Conservation (phyloP, 1,140 invertebrate genomes). For the Megalonaias nervosa region DNA sequence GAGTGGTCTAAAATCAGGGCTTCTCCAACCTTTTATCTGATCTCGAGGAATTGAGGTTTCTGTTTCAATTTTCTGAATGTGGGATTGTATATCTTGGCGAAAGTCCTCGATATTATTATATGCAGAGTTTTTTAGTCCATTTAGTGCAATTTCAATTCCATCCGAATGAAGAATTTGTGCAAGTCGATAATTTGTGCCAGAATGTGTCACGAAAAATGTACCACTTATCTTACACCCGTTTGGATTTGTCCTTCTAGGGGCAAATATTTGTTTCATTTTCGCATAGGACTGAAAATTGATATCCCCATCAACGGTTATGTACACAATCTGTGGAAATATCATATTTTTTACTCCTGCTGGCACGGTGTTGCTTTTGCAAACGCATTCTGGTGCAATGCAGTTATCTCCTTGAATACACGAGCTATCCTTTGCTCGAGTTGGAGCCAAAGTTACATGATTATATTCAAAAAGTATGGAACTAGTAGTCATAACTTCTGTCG, state of each 20-base stretch:
- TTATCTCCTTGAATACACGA: conserved; percentile 45
- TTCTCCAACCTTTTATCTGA: conserved; percentile 45
- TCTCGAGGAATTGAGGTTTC: conserved; percentile 1
- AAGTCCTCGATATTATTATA: conserved; percentile 21
- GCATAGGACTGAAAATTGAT: conserved; percentile 46
- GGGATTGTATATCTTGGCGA: conserved; percentile 24
- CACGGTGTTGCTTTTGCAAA: conserved; percentile 33
- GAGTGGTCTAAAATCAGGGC: conserved; percentile 31
- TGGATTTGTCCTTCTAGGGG: conserved; percentile 38
- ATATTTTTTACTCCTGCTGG: conserved; percentile 29
- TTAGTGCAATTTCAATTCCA: conserved; percentile 17
- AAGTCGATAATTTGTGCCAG: conserved; percentile 41
- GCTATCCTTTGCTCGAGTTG: not conserved
- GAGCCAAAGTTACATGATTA: not conserved
- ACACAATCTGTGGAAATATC: conserved; percentile 51
- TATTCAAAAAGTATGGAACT: not conserved
- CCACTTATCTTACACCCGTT: conserved; percentile 49
- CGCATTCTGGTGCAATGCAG: conserved; percentile 46
- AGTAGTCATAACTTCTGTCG: not conserved
- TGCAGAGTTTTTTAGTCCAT: conserved; percentile 13
- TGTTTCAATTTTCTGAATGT: conserved; percentile 28
- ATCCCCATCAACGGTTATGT: conserved; percentile 51
- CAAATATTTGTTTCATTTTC: conserved; percentile 45
- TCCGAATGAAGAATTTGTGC: conserved; percentile 34
- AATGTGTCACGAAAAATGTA: conserved; percentile 47